Conservation (phyloP, 2,113 vertebrate species). For the Bostrychus sinensis region DNA sequence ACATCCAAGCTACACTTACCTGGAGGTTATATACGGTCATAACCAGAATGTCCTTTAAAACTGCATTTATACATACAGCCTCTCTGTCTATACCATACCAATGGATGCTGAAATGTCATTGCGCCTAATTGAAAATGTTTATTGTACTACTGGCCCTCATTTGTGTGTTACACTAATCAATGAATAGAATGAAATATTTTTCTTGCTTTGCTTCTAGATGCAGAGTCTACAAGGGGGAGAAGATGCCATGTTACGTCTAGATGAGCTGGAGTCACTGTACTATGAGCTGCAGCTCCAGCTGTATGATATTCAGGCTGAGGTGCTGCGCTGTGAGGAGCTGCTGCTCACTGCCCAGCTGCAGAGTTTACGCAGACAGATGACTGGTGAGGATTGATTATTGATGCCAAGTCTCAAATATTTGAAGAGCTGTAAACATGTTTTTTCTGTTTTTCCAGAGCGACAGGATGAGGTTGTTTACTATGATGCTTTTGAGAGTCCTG, state of each 20-base stretch:
- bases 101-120: too few species aligned
- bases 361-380: slow-evolving; percentile 92
- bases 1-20: too few species aligned
- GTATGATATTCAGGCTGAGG: slow-evolving; percentile 96
- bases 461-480: slow-evolving; percentile 97
- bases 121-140: too few species aligned
- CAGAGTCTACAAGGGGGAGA: slow-evolving; percentile 90
- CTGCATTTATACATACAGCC: too few species aligned
- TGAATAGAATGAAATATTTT: neutral
- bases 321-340: slow-evolving; percentile 94
- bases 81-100: too few species aligned
- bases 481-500: slow-evolving; percentile 94
- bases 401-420: neutral
- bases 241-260: slow-evolving; percentile 90
- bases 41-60: too few species aligned
- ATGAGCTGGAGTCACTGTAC: slow-evolving; percentile 94
- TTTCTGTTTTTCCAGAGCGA: slow-evolving; percentile 60
- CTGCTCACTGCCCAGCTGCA: slow-evolving; percentile 93
- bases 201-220: slow-evolving; percentile 82
- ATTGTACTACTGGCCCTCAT: too few species aligned
- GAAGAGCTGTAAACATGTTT: neutral
- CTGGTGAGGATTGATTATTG: slow-evolving; percentile 76
- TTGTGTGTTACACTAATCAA: neutral
- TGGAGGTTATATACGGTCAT: too few species aligned
- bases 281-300: slow-evolving; percentile 97